Evolutionary conservation across 2,113 vertebrate genomes (phyloP).

Genomic region (Channa maculata): DNA sequence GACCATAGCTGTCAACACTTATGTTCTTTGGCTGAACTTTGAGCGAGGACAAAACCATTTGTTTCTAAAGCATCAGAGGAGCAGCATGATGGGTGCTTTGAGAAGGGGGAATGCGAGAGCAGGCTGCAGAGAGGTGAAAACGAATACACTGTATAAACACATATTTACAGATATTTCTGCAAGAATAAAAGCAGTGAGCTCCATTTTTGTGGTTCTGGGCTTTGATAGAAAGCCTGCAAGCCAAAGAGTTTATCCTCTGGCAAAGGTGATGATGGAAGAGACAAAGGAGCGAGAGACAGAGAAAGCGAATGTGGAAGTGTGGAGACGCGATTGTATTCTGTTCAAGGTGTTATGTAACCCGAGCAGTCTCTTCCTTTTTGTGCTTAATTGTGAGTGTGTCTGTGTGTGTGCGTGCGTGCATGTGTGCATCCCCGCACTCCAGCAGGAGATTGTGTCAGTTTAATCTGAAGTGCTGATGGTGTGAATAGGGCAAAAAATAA

Average conservation of each 20-base stretch:
- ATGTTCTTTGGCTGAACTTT: constrained; percentile 67
- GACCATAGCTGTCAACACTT: constrained; percentile 57
- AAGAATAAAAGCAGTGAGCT: constrained; percentile 47
- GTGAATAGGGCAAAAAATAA: constrained; percentile 60
- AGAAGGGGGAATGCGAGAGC: not conserved
- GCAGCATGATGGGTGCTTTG: not conserved
- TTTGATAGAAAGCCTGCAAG: constrained; percentile 56
- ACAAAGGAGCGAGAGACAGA: constrained; percentile 18
- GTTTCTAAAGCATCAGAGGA: constrained; percentile 58
- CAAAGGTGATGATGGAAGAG: constrained; percentile 61
- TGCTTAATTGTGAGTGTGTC: constrained; percentile 45
- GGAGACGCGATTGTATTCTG: constrained; percentile 37
- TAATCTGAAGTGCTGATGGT: constrained; percentile 70
- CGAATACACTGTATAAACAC: constrained; percentile 34
- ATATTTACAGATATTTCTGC: constrained; percentile 36
- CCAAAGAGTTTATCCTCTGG: constrained; percentile 63
- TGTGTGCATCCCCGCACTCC: constrained; percentile 1
- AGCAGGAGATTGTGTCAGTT: constrained; percentile 59
- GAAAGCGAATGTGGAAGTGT: constrained; percentile 24
- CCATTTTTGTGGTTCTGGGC: constrained; percentile 24
- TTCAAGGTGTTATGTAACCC: constrained; percentile 62
- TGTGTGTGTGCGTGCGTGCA: constrained; percentile 20
- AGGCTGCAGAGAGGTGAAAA: constrained; percentile 14
- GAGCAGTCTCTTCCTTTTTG: constrained; percentile 41
- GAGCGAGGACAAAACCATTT: constrained; percentile 68